Base-by-base conservation (phyloP, 2,113 vertebrate genomes). In the Pterophyllum scalare region DNA sequence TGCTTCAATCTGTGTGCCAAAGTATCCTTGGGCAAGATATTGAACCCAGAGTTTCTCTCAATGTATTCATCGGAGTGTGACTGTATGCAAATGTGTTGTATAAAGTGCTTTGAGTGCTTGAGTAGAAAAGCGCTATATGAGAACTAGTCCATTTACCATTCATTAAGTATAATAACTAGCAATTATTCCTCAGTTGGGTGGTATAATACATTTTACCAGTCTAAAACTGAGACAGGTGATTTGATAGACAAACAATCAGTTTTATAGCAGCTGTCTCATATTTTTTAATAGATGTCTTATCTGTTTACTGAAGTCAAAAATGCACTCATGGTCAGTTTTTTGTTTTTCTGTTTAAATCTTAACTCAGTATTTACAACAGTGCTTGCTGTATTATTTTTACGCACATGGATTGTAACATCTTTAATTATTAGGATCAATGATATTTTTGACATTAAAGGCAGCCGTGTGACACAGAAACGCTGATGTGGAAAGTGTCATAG, bases 401-500 rank as follows among this genome's bases (percentile, higher is more conserved):
- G 17, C 38, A 19, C 3, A 67, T 67, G 38, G 62, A 67, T 4
- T 67, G 22, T 46, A 67, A 46, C 38, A 7, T 46, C 22, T 67
- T 22, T 46, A 19, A 67, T 67, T 67, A 46, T 15, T 46, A 46
- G 14, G 46, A 46, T 67, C 64, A 7, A 9, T 3, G 22, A 13
- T 67, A 22, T 67, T 46, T 43, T 67, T 67, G 64, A 67, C 38
- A 67, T 67, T 26, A 67, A 26, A 46, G 54, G 40, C 31, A 14
- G 49, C 75, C 35, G 14, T 64, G 75, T 74, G 62, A 72, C 74
- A 67, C 17, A 28, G 59, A 75, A 67, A 79, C 58, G 43, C 24
- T 79, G 54, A 59, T 24, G 7, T 76, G 65, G 60, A 59, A 76
- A 46, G 40, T 85, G 83, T 82, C 35, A 58, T 49, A 70, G 8